These are phyloP conservation scores for Melanchra persicariae DNA, from an alignment of 2,888 invertebrate genomes.

Conservation along the genomic window DNA sequence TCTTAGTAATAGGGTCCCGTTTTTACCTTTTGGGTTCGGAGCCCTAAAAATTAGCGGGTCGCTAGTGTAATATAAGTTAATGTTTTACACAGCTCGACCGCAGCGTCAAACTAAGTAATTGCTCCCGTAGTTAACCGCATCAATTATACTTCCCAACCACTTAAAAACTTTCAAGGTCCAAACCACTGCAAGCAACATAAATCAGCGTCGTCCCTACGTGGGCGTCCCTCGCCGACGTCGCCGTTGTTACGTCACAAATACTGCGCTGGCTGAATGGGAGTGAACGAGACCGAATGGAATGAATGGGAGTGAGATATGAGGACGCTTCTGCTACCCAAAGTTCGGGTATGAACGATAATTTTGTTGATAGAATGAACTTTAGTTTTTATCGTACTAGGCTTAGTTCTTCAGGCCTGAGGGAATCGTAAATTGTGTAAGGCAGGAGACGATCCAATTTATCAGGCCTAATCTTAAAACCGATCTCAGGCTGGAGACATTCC, in stretches of 20 bases:
- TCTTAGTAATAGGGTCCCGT: no score
- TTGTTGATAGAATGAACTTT: conserved; percentile 11
- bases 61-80: no score
- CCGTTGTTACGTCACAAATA: conserved; percentile 37
- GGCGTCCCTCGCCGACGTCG: conserved; percentile 39
- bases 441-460: background rate
- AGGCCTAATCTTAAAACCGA: background rate
- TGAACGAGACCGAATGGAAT: conserved; percentile 24
- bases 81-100: no score
- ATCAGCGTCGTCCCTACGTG: conserved; percentile 7
- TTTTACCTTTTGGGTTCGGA: no score
- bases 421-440: background rate
- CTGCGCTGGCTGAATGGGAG: conserved; percentile 29
- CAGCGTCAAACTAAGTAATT: no score
- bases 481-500: background rate
- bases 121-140: background rate
- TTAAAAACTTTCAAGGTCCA: conserved; percentile 24
- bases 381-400: conserved; percentile 17
- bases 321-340: conserved; percentile 9
- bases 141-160: conserved; percentile 4
- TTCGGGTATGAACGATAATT: conserved; percentile 19
- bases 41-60: no score
- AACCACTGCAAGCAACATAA: conserved; percentile 37
- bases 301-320: conserved; percentile 42
- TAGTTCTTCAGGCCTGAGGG: conserved; percentile 2